phyloP scores from a whole-genome alignment of 2,797 vertebrate genomes.

The Cynopterus sphinx region DNA sequence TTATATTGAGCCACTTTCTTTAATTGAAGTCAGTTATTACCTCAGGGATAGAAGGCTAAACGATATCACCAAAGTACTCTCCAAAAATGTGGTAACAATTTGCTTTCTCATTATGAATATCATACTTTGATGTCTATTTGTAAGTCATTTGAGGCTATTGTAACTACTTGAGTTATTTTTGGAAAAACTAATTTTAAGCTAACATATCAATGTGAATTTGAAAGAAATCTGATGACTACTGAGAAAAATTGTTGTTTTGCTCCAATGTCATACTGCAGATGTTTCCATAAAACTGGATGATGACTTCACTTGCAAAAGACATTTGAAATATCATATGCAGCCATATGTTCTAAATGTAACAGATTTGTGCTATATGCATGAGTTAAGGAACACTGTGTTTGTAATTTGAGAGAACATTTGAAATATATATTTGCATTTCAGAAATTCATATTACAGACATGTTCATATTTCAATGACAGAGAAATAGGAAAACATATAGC shows the following conservation, averaged over 20 bases:
- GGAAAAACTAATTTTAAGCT: conserved; percentile 29
- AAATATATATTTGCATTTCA: conserved; percentile 62
- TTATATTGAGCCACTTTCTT: background rate
- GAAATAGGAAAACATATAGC: conserved; percentile 24
- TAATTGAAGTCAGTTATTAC: conserved; percentile 31
- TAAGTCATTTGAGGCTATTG: conserved; percentile 42
- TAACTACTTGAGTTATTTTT: conserved; percentile 65
- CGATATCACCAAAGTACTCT: conserved; percentile 35
- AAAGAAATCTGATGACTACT: conserved; percentile 53
- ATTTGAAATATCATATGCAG: conserved; percentile 59
- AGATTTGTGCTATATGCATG: conserved; percentile 66
- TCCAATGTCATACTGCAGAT: conserved; percentile 50
- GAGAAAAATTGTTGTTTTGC: conserved; percentile 54
- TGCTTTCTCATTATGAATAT: conserved; percentile 42
- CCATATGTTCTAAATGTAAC: conserved; percentile 69
- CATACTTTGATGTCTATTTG: conserved; percentile 42
- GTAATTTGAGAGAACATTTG: conserved; percentile 50
- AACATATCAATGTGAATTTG: conserved; percentile 13
- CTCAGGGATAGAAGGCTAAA: conserved; percentile 14
- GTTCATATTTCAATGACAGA: conserved; percentile 50
- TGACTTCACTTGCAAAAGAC: conserved; percentile 63
- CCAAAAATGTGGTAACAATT: conserved; percentile 58
- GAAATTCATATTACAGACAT: conserved; percentile 35
- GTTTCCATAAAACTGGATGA: conserved; percentile 64
- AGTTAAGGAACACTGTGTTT: conserved; percentile 48